These are phyloP conservation scores for Idris sp. DNA, from an alignment of 1,140 invertebrate species.

Conservation along the genomic window DNA sequence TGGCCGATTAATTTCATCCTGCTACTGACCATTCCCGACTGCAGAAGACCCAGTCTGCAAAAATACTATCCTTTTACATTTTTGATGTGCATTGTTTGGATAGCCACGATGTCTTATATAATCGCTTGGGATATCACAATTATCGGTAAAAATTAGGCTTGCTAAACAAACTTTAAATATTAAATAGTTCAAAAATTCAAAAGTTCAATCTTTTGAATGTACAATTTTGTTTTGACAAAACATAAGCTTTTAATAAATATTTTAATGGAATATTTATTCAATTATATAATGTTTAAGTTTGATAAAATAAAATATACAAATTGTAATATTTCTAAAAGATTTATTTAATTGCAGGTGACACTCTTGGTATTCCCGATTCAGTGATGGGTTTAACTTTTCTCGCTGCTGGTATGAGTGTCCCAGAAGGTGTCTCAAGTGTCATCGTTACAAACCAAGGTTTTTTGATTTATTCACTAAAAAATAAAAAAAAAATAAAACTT, in stretches of 20 bases:
- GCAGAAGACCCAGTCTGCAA: slow-evolving; percentile 78
- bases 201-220: no score
- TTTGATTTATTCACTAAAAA: background rate
- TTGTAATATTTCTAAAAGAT: no score
- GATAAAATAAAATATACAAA: no score
- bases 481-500: slow-evolving; percentile 18
- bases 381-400: slow-evolving; percentile 92
- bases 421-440: slow-evolving; percentile 89
- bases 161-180: slow-evolving; percentile 3
- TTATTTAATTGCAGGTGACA: slow-evolving; percentile 79
- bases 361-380: slow-evolving; percentile 83
- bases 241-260: no score
- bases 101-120: slow-evolving; percentile 82
- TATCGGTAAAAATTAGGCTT: slow-evolving; percentile 78
- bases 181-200: no score
- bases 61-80: slow-evolving; percentile 82
- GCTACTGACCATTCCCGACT: slow-evolving; percentile 87
- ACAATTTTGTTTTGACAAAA: no score
- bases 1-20: slow-evolving; percentile 87
- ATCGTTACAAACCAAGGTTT: slow-evolving; percentile 88
- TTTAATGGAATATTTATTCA: no score
- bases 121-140: slow-evolving; percentile 86
- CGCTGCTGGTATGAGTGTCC: slow-evolving; percentile 90
- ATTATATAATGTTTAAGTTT: no score
- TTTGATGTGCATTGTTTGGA: slow-evolving; percentile 83